phyloP scores from a whole-genome alignment of 2,888 invertebrate genomes.

The Cecidostiba fungosa region DNA sequence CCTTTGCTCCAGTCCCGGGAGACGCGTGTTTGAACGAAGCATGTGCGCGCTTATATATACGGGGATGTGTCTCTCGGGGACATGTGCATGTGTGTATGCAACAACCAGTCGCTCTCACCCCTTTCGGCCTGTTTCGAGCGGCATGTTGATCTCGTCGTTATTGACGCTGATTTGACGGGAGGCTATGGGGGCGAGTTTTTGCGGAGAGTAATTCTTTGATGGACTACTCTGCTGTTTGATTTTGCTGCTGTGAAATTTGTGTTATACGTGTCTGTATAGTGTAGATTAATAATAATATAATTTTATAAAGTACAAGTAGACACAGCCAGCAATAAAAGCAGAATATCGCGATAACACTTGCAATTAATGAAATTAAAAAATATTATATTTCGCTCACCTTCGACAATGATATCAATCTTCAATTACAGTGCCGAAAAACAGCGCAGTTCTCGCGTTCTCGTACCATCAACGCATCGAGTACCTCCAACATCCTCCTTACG shows the following conservation, averaged over 20 bases:
- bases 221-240: neutral
- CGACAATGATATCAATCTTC: neutral
- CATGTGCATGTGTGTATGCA: neutral
- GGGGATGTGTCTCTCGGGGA: neutral
- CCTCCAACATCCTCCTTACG: neutral
- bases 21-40: neutral
- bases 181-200: neutral
- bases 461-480: too few species aligned
- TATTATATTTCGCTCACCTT: too few species aligned
- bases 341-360: too few species aligned
- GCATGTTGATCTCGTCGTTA: constrained; percentile 50
- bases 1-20: neutral
- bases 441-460: neutral
- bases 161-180: constrained; percentile 5
- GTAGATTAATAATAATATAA: too few species aligned
- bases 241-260: too few species aligned
- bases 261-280: too few species aligned
- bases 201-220: neutral
- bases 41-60: neutral
- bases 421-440: neutral
- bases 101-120: constrained; percentile 5
- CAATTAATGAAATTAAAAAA: too few species aligned
- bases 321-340: too few species aligned
- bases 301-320: too few species aligned
- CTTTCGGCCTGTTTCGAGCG: neutral